phyloP scores from a whole-genome alignment of 2,888 invertebrate species.

The Gortyna flavago region DNA sequence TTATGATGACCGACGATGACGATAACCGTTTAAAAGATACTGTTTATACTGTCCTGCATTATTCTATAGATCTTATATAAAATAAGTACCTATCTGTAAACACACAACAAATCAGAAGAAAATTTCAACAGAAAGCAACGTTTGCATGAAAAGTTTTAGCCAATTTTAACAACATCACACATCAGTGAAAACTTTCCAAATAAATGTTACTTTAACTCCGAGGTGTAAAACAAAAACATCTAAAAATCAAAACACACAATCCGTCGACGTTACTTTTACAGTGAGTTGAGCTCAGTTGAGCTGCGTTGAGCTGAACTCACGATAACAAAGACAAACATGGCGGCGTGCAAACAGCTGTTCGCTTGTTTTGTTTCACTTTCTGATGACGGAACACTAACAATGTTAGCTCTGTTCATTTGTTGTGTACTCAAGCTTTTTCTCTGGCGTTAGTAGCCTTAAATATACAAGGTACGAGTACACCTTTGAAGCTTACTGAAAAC shows the following conservation, averaged over 20 bases:
- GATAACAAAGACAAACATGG: slow-evolving; percentile 61
- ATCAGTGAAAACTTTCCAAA: slow-evolving; percentile 29
- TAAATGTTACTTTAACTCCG: slow-evolving; percentile 16
- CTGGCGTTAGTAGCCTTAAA: slow-evolving; percentile 14
- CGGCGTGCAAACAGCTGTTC: slow-evolving; percentile 46
- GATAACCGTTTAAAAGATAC: background rate
- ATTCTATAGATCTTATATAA: background rate
- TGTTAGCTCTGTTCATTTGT: slow-evolving; percentile 54
- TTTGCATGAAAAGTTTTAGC: slow-evolving; percentile 20
- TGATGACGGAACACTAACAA: slow-evolving; percentile 62
- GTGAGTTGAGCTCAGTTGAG: slow-evolving; percentile 38
- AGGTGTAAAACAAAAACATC: slow-evolving; percentile 35
- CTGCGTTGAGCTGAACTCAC: slow-evolving; percentile 47
- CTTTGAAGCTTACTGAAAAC: background rate
- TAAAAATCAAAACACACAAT: slow-evolving; percentile 51
- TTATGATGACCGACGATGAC: background rate
- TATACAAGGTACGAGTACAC: slow-evolving; percentile 16
- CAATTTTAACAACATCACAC: slow-evolving; percentile 17
- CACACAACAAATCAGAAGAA: background rate
- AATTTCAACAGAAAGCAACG: background rate
- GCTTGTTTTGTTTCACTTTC: slow-evolving; percentile 57
- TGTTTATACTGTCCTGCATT: background rate
- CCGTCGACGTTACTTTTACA: slow-evolving; percentile 45
- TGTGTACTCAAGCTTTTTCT: slow-evolving; percentile 45
- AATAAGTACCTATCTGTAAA: background rate